phyloP scores from a whole-genome alignment of 2,797 vertebrate species.

The Lepus townsendii region DNA sequence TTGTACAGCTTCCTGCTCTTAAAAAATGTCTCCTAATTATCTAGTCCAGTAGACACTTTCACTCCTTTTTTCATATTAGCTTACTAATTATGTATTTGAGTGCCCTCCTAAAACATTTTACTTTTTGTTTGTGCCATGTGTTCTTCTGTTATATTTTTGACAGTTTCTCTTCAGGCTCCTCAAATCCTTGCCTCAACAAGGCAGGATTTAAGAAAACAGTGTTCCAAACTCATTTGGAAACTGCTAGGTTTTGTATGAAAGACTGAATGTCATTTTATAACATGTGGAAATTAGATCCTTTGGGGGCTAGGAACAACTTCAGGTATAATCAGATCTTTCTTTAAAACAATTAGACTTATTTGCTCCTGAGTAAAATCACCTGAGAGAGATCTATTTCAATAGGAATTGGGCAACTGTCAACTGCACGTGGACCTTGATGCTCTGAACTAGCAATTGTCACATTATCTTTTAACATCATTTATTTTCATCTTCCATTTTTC shows the following conservation, averaged over 20 bases:
- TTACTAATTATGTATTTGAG: background rate
- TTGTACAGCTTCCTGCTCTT: background rate
- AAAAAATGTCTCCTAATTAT: conserved; percentile 32
- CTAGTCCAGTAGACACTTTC: background rate
- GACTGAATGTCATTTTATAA: conserved; percentile 18
- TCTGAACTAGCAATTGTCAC: conserved; percentile 30
- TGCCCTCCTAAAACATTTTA: background rate
- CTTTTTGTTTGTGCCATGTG: background rate
- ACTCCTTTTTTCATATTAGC: background rate
- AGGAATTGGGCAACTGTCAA: background rate
- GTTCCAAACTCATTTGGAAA: background rate
- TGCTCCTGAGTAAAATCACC: background rate
- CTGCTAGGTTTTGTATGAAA: conserved; percentile 51
- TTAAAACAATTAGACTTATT: conserved; percentile 57
- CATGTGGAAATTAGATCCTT: conserved; percentile 28
- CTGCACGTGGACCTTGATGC: background rate
- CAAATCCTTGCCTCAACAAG: conserved; percentile 45
- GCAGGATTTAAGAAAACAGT: background rate
- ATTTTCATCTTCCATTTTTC: conserved; percentile 16
- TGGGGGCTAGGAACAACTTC: background rate
- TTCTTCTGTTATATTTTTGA: conserved; percentile 21
- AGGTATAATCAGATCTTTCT: conserved; percentile 20
- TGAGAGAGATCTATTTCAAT: background rate
- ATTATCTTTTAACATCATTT: conserved; percentile 50
- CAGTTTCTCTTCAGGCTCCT: background rate